Conservation (phyloP, 35 echinoderm and acorn worm genomes). For the Apostichopus japonicus region DNA sequence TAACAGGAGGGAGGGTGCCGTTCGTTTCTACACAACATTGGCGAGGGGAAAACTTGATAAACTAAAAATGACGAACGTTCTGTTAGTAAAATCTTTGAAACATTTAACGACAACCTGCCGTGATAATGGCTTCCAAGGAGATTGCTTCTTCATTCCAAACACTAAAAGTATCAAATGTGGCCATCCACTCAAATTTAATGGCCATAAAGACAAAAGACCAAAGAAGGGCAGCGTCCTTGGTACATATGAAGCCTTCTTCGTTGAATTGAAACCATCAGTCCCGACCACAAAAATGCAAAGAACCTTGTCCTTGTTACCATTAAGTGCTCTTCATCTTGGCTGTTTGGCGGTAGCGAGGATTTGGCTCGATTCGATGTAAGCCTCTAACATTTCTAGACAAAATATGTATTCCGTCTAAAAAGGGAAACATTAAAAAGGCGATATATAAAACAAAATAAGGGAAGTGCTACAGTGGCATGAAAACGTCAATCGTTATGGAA, state of each 20-base stretch:
- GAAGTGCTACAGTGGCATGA: not conserved
- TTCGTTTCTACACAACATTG: no score
- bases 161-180: not conserved
- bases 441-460: not conserved
- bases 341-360: constrained; percentile 12
- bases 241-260: not conserved
- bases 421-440: not conserved
- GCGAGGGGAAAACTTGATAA: no score
- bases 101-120: no score
- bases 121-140: no score
- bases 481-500: not conserved
- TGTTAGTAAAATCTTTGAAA: no score
- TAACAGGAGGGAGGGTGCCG: no score
- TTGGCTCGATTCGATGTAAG: constrained; percentile 40
- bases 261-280: not conserved
- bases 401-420: constrained; percentile 39
- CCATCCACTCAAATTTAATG: not conserved
- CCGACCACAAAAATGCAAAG: not conserved
- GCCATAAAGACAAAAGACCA: not conserved
- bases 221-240: no score
- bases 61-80: no score
- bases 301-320: not conserved
- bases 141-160: no score
- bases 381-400: constrained; percentile 47
- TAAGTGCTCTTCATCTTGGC: not conserved